These are phyloP conservation scores for Drosophila nigrodunni DNA, from an alignment of 1,140 invertebrate genomes.

Conservation along the genomic window DNA sequence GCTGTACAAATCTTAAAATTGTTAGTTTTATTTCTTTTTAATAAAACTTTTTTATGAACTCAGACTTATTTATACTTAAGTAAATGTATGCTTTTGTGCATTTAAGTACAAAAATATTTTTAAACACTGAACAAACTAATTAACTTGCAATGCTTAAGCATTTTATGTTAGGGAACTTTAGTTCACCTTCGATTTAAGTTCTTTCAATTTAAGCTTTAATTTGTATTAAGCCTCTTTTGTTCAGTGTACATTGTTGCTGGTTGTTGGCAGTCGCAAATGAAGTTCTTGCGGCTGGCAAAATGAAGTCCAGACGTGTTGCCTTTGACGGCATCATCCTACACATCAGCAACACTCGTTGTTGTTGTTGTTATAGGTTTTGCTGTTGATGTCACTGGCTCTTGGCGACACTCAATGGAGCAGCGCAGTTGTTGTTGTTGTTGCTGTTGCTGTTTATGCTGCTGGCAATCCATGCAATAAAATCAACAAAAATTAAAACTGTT, in stretches of 20 bases:
- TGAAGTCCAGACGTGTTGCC: slow-evolving; percentile 75
- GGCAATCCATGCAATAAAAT: slow-evolving; percentile 24
- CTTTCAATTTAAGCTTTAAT: no score
- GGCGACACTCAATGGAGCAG: slow-evolving; percentile 1
- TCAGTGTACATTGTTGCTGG: slow-evolving; percentile 16
- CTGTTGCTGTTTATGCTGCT: slow-evolving; percentile 7
- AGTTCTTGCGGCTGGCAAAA: slow-evolving; percentile 75
- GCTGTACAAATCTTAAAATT: no score
- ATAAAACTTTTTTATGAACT: no score
- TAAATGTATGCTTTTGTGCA: no score
- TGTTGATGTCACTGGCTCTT: slow-evolving; percentile 7
- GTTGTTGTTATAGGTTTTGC: slow-evolving; percentile 28
- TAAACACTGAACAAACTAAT: no score
- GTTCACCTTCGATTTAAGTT: no score
- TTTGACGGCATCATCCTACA: slow-evolving; percentile 56
- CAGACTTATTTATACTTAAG: no score
- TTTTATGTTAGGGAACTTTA: no score
- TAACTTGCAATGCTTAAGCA: no score
- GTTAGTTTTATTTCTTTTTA: no score
- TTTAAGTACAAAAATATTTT: no score
- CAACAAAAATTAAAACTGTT: slow-evolving; percentile 36
- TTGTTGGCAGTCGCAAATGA: slow-evolving; percentile 66
- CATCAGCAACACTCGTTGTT: neutral
- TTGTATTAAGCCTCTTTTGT: no score
- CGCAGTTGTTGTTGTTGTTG: slow-evolving; percentile 11